Evolutionary conservation across 2,888 invertebrate genomes (phyloP), one percentile per base, ranked within the genome.

Genomic region (Zele albiditarsus): DNA sequence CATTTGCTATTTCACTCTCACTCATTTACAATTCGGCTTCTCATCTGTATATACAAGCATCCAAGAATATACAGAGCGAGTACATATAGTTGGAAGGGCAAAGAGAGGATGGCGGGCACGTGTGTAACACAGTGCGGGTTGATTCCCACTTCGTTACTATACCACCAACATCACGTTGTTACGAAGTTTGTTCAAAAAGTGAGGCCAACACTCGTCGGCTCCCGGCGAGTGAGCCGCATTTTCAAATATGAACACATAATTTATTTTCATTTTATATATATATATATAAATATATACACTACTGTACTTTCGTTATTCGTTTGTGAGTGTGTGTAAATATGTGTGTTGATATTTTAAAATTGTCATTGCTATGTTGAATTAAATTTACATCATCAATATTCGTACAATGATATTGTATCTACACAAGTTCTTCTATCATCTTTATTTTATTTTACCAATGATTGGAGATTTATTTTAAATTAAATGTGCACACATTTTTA

Each of bases 21-120:
- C 38, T 60, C 60, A 27, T 60, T 58, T 60, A 20, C 25, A 25
- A 31, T 66, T 70, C 46, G 58, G 31, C 28, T 33, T 33, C 20
- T 23, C 28, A 14, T 68, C 31, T 53, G 42, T 60, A 46, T 33
- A 62, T 28, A 74, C 71, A 76, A 46, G 28, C 71, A 78, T 76
- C 33, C 58, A 63, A 76, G 71, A 62, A 63, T 69, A 76, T 60
- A 75, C 76, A 69, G 20, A 28, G n/a, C 14, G 38, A 25, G 60
- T 28, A 25, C 42, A n/a, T 27, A 42, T 31, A 71, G 71, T 49
- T 49, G 58, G 69, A 38, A 38, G 42, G 66, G 66, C 57, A 58
- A 42, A 46, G 71, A 60, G 71, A 58, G 73, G 73, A 73, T 73
- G 73, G 73, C 73, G 46, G 53, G 74, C 70, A 74, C 71, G 71